Evolutionary conservation across 2,888 invertebrate genomes (phyloP).

Genomic region (Andrena hattorfiana): DNA sequence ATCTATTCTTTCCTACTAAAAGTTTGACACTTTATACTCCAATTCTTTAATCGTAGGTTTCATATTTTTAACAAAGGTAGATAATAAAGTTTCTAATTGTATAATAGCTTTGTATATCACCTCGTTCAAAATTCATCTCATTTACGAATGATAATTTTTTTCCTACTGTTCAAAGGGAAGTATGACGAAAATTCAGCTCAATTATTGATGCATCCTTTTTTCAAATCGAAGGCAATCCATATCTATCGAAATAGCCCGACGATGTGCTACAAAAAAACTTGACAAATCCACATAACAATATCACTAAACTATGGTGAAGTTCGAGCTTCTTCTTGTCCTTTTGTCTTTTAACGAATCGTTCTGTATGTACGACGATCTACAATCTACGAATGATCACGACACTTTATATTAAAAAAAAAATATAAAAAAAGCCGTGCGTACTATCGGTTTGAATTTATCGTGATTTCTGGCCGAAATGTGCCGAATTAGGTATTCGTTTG

Average conservation of each 20-base stretch:
- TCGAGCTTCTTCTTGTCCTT: conserved; percentile 33
- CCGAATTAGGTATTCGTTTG: conserved; percentile 52
- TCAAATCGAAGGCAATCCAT: background rate
- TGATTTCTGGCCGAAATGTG: conserved; percentile 53
- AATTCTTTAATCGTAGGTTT: too few relatives aligned
- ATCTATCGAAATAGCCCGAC: background rate
- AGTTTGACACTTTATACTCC: too few relatives aligned
- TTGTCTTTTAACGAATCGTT: conserved; percentile 37
- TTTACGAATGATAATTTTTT: too few relatives aligned
- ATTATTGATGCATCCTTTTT: conserved; percentile 2
- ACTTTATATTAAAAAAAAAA: conserved; percentile 30
- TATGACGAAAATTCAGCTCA: too few relatives aligned
- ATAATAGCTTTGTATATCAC: too few relatives aligned
- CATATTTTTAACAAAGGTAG: too few relatives aligned
- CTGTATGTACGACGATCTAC: conserved; percentile 23
- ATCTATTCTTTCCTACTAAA: background rate
- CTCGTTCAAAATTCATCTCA: too few relatives aligned
- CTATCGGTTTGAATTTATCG: conserved; percentile 38
- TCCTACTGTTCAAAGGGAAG: too few relatives aligned
- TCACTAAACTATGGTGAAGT: conserved; percentile 54
- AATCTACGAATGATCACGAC: conserved; percentile 45
- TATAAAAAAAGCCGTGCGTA: conserved; percentile 51
- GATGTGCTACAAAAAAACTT: conserved; percentile 33
- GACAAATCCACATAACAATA: conserved; percentile 61
- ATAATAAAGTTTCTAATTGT: too few relatives aligned